These are phyloP conservation scores for Nothoprocta perdicaria DNA, from an alignment of 2,113 vertebrate genomes.

Conservation along the genomic window DNA sequence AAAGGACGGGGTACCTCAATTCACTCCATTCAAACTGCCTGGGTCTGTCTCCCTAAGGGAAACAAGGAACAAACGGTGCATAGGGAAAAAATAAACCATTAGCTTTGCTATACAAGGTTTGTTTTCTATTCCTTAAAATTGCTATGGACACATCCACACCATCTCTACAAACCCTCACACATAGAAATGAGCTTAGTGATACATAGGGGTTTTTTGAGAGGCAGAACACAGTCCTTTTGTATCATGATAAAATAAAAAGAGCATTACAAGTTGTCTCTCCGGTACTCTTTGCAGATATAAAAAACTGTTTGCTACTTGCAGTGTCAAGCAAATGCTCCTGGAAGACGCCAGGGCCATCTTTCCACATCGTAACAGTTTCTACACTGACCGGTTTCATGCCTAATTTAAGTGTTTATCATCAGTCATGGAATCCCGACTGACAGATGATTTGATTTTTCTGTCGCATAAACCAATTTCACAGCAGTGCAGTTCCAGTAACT, in stretches of 20 bases:
- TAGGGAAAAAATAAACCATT: background rate
- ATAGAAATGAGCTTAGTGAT: background rate
- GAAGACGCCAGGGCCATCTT: background rate
- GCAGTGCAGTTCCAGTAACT: constrained; percentile 47
- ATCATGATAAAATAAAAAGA: background rate
- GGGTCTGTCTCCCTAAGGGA: background rate
- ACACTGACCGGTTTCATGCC: constrained; percentile 3
- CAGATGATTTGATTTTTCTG: constrained; percentile 62
- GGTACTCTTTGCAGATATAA: background rate
- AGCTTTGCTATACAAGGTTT: background rate
- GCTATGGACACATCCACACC: background rate
- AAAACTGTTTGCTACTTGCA: background rate
- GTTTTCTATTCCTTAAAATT: background rate
- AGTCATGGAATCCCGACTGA: constrained; percentile 49
- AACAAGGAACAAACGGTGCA: background rate
- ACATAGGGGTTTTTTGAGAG: background rate
- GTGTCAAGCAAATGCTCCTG: background rate
- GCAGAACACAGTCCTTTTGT: background rate
- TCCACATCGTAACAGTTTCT: background rate
- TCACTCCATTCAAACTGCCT: background rate
- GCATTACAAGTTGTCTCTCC: background rate
- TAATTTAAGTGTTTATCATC: constrained; percentile 53
- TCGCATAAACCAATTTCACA: constrained; percentile 54
- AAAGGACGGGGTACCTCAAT: constrained; percentile 11
- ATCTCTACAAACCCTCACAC: background rate